These are phyloP conservation scores for Zaprionus camerounensis DNA, from an alignment of 1,140 invertebrate species.

Conservation along the genomic window DNA sequence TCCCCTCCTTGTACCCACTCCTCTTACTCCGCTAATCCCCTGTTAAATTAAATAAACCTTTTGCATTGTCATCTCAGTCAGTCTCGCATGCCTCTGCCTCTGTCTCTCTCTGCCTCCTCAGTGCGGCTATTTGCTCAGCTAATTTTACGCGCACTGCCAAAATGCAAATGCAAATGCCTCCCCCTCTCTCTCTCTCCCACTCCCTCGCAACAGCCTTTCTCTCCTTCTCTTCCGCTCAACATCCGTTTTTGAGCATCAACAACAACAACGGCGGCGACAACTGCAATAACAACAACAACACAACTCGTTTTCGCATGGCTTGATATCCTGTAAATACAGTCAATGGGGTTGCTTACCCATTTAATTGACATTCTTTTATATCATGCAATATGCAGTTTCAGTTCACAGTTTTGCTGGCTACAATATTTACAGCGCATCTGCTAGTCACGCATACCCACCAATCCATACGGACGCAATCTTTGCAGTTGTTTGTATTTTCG, in stretches of 20 bases:
- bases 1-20: background rate
- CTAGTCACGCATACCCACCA: background rate
- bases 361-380: no score
- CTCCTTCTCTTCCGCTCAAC: conserved; percentile 11
- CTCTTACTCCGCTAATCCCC: conserved; percentile 34
- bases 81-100: conserved; percentile 30
- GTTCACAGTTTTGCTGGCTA: background rate
- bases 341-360: no score
- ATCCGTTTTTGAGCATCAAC: conserved; percentile 35
- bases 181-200: background rate
- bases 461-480: background rate
- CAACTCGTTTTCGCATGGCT: conserved; percentile 4
- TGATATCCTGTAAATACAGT: background rate
- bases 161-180: conserved; percentile 57
- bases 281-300: conserved; percentile 11
- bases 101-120: background rate
- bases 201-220: background rate
- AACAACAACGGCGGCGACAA: conserved; percentile 11
- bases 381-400: no score
- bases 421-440: conserved; percentile 13
- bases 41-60: conserved; percentile 64
- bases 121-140: conserved; percentile 38
- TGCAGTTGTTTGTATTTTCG: conserved; percentile 52
- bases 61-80: conserved; percentile 45
- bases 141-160: conserved; percentile 49